A percentile compares a stretch with the other conserved stretches of the same genome.
Evolutionary conservation across 2,113 vertebrate genomes (phyloP).

Genomic region (Empidonax traillii): DNA sequence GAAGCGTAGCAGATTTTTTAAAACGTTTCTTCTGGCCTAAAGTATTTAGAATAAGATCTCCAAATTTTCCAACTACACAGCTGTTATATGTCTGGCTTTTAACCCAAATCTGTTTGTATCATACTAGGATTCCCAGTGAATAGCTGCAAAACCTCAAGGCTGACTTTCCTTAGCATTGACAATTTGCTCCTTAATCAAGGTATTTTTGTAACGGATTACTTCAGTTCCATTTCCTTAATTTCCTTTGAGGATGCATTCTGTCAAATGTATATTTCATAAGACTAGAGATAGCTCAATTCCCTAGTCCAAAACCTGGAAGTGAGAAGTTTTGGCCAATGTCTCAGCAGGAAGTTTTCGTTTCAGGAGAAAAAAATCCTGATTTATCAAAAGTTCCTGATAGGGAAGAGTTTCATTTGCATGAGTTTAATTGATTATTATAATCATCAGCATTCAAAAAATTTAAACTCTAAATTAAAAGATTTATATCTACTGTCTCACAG

Average conservation of each 20-base stretch:
- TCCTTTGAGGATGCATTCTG: neutral
- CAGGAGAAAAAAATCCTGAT: neutral
- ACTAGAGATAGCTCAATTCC: neutral
- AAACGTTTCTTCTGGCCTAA: slow-evolving; percentile 25
- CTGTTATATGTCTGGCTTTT: slow-evolving; percentile 43
- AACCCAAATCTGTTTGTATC: slow-evolving; percentile 2
- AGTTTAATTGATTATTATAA: neutral
- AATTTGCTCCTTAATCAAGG: neutral
- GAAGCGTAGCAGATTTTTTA: neutral
- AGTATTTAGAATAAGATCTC: slow-evolving; percentile 30
- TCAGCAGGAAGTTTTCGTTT: neutral
- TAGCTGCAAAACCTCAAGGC: neutral
- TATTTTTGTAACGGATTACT: neutral
- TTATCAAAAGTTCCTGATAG: neutral
- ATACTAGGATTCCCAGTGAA: neutral
- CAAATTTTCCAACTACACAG: slow-evolving; percentile 28
- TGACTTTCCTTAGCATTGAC: neutral
- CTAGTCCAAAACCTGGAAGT: neutral
- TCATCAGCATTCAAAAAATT: neutral
- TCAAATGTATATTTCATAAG: neutral
- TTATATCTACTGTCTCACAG: neutral
- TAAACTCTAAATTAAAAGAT: neutral
- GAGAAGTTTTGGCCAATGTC: neutral
- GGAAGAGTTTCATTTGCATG: neutral
- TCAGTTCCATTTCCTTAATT: neutral